These are phyloP conservation scores for Platygyra sinensis DNA, from an alignment of 64 coral and sea anemone species.

Conservation along the genomic window DNA sequence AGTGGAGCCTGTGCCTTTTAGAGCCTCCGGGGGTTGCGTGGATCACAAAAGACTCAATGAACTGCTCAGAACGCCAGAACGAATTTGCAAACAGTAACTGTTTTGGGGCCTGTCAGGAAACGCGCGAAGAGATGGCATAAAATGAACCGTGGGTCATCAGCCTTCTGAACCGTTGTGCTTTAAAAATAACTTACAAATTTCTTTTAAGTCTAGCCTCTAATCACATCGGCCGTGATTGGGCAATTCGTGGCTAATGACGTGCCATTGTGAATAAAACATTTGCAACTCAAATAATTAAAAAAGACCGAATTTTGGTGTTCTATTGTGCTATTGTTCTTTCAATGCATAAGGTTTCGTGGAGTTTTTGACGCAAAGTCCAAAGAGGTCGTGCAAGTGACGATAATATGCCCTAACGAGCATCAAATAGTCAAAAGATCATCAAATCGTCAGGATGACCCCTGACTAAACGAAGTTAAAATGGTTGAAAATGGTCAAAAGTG, in stretches of 20 bases:
- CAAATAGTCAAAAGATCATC: no score
- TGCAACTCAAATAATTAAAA: constrained; percentile 12
- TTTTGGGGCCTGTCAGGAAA: no score
- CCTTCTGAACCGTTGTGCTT: neutral
- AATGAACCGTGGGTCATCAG: neutral
- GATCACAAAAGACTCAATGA: constrained; percentile 2
- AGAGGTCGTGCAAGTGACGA: neutral
- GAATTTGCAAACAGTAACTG: neutral
- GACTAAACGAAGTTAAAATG: neutral
- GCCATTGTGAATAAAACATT: constrained; percentile 17
- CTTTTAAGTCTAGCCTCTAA: neutral
- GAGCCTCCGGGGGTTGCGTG: neutral
- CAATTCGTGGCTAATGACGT: constrained; percentile 15
- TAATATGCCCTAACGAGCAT: neutral
- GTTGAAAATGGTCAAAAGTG: neutral
- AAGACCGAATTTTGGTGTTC: neutral
- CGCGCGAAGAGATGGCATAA: no score
- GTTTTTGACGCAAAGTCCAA: neutral
- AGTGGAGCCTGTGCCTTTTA: neutral
- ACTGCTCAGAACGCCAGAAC: neutral
- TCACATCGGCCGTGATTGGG: neutral
- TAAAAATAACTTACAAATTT: constrained; percentile 22
- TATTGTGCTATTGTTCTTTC: neutral
- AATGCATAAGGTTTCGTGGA: neutral
- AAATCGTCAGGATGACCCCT: no score